A percentile compares a stretch with the other conserved stretches of the same genome.
phyloP scores from a whole-genome alignment of 2,113 vertebrate genomes.

The Vireo altiloquus region DNA sequence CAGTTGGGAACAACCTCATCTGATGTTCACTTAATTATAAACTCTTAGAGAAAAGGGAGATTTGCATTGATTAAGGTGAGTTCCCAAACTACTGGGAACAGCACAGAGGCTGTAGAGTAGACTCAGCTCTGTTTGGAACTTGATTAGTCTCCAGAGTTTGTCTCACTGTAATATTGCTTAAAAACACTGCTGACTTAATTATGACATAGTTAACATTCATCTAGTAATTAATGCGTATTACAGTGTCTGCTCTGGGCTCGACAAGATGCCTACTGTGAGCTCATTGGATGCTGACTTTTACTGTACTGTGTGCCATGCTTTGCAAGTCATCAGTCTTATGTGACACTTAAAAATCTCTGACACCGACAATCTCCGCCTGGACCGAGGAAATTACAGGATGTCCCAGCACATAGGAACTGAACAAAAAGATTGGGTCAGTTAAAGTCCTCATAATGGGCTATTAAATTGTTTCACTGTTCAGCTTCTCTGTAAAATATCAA shows the following conservation, averaged over 20 bases:
- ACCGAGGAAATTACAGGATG: neutral
- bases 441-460: constrained; percentile 30
- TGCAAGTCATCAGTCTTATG: neutral
- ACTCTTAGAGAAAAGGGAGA: neutral
- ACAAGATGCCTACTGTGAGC: constrained; percentile 1
- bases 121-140: neutral
- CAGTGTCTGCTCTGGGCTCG: neutral
- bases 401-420: neutral
- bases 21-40: neutral
- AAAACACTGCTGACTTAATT: constrained; percentile 14
- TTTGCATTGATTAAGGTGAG: neutral
- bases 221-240: constrained; percentile 17
- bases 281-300: neutral
- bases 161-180: neutral
- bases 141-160: neutral
- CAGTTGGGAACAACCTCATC: neutral
- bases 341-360: neutral
- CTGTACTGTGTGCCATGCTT: neutral
- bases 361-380: neutral
- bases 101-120: neutral
- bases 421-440: neutral
- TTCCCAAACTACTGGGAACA: neutral
- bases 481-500: constrained; percentile 61
- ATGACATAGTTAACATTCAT: constrained; percentile 14
- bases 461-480: constrained; percentile 51